phyloP scores from a whole-genome alignment of 2,113 vertebrate genomes.

The Clupea harengus region DNA sequence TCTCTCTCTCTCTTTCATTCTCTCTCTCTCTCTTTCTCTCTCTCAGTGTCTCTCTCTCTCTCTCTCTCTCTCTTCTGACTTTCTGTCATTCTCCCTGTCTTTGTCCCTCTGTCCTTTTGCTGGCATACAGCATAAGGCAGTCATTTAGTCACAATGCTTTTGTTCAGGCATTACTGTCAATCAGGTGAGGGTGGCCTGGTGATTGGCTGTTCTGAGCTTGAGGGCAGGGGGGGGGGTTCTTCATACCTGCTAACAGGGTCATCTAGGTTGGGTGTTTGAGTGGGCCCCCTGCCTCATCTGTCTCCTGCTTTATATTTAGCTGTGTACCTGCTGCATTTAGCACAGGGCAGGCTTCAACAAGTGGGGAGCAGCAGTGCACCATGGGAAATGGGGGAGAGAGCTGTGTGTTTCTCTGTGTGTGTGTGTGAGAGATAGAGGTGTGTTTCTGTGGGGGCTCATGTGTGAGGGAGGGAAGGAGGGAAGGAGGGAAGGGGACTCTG shows the following conservation, averaged over 20 bases:
- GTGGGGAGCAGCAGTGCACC: neutral
- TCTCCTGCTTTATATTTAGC: slow-evolving; percentile 35
- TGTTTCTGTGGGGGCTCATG: too few species aligned
- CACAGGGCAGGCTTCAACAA: slow-evolving; percentile 24
- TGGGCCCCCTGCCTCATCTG: slow-evolving; percentile 19
- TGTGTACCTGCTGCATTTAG: slow-evolving; percentile 31
- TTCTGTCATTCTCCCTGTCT: slow-evolving; percentile 29
- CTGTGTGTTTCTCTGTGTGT: slow-evolving; percentile 9
- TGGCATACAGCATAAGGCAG: neutral
- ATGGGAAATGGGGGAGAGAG: neutral
- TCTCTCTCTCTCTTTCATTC: slow-evolving; percentile 16
- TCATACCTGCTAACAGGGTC: slow-evolving; percentile 12
- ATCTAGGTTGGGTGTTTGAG: slow-evolving; percentile 28
- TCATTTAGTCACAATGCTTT: neutral
- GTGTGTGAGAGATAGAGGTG: slow-evolving; percentile 26
- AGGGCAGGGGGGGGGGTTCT: neutral
- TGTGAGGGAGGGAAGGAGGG: neutral
- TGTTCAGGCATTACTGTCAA: neutral
- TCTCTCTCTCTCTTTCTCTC: neutral
- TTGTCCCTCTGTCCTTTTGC: neutral
- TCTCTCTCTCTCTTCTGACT: neutral
- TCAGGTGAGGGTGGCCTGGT: too few species aligned
- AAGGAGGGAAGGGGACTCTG: neutral
- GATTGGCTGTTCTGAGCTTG: neutral
- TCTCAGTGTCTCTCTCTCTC: neutral